Evolutionary conservation across 2,113 vertebrate genomes (phyloP).

Genomic region (Orycteropus afer): DNA sequence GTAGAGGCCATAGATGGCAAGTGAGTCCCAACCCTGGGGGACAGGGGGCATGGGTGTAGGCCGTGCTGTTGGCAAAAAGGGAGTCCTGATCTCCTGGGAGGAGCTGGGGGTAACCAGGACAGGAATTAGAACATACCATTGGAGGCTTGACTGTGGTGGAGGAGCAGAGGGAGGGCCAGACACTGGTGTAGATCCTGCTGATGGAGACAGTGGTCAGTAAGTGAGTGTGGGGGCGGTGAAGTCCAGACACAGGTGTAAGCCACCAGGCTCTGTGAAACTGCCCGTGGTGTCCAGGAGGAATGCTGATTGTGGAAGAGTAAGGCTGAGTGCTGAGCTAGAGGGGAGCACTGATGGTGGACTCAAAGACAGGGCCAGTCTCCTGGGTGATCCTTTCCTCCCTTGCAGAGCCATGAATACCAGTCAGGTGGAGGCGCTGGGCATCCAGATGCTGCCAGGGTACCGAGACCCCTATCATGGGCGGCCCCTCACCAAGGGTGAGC

Average conservation of each 20-base stretch:
- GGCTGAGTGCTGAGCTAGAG: neutral
- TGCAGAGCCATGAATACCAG: constrained; percentile 92
- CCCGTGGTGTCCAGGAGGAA: neutral
- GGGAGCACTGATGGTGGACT: neutral
- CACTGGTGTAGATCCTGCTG: neutral
- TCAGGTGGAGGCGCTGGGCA: constrained; percentile 89
- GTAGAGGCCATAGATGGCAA: constrained; percentile 93
- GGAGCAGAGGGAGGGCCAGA: neutral
- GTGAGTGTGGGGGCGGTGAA: neutral
- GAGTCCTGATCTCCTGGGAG: constrained; percentile 62
- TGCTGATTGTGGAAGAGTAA: too few species aligned
- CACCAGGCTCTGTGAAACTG: neutral
- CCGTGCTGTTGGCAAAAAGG: constrained; percentile 82
- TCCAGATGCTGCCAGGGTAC: constrained; percentile 95
- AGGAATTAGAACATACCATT: neutral
- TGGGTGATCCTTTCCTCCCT: neutral
- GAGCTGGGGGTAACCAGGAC: too few species aligned
- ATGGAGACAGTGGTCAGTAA: neutral
- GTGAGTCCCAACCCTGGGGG: constrained; percentile 82
- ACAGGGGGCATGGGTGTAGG: fast-evolving
- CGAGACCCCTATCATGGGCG: constrained; percentile 94
- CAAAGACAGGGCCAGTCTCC: neutral
- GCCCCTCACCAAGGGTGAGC: constrained; percentile 93
- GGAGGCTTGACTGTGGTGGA: neutral
- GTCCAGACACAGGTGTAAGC: neutral